A percentile compares a stretch with the other conserved stretches of the same genome.
phyloP scores from a whole-genome alignment of 1,140 invertebrate genomes.

The Pseudomyrmex concolor region DNA sequence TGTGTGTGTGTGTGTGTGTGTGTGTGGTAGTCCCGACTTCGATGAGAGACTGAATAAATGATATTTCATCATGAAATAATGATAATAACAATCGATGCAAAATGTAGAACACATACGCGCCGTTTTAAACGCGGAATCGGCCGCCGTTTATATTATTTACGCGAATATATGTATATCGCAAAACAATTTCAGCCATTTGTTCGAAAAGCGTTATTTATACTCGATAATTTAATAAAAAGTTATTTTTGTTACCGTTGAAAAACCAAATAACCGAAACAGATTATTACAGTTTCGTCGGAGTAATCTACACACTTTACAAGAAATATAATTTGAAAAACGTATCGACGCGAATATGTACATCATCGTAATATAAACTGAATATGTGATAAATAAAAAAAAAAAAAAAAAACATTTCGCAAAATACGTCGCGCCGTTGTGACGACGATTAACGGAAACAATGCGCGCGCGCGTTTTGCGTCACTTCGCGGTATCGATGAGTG shows the following conservation, averaged over 20 bases:
- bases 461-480: neutral
- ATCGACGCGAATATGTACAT: no score
- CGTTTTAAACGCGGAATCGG: no score
- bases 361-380: no score
- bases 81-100: slow-evolving; percentile 69
- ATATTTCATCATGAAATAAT: slow-evolving; percentile 58
- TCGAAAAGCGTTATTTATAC: neutral
- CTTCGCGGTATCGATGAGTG: neutral
- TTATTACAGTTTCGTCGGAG: no score
- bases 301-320: no score
- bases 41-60: slow-evolving; percentile 65
- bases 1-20: no score
- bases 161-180: neutral
- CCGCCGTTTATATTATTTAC: slow-evolving; percentile 41
- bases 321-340: neutral
- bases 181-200: slow-evolving; percentile 20
- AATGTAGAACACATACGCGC: slow-evolving; percentile 14
- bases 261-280: neutral
- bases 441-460: neutral
- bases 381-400: no score
- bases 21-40: no score
- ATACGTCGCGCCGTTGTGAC: no score
- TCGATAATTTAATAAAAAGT: neutral
- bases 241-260: neutral
- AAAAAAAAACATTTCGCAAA: neutral